Evolutionary conservation across 2,797 vertebrate species (phyloP).

Genomic region (Rhadinocentrus ornatus): DNA sequence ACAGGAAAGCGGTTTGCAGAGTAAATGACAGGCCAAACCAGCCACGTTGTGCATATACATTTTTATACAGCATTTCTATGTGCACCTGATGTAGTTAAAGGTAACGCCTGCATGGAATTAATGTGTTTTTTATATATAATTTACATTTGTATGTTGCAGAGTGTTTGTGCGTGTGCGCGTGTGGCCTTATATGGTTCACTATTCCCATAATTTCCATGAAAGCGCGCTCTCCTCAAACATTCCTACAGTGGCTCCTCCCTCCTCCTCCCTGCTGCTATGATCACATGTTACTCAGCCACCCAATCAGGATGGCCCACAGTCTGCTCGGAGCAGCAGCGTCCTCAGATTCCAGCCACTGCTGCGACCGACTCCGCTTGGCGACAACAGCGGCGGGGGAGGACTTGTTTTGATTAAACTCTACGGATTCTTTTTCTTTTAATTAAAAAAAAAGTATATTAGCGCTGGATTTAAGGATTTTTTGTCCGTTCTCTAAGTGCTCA

Average conservation of each 20-base stretch:
- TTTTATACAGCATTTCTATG: neutral
- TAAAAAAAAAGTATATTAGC: neutral
- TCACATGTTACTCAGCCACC: conserved; percentile 71
- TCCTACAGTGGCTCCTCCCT: conserved; percentile 74
- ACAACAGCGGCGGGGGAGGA: conserved; percentile 53
- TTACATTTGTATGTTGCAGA: too few relatives aligned
- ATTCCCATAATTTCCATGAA: conserved; percentile 62
- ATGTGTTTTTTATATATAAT: neutral
- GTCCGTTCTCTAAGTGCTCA: neutral
- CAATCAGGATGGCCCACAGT: conserved; percentile 66
- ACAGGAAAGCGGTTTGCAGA: neutral
- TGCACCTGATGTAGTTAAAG: neutral
- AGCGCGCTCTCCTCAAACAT: conserved; percentile 71
- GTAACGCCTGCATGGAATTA: neutral
- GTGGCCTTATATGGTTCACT: conserved; percentile 29
- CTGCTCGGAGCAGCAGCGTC: conserved; percentile 41
- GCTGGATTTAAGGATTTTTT: conserved; percentile 25
- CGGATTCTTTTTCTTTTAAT: conserved; percentile 7
- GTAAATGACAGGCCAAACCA: neutral
- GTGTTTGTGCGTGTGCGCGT: neutral
- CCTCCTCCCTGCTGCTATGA: conserved; percentile 42
- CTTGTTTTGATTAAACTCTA: conserved; percentile 72
- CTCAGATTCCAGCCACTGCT: conserved; percentile 37
- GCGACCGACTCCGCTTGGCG: conserved; percentile 40
- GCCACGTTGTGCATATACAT: neutral